A percentile compares a stretch with the other conserved stretches of the same genome.
Conservation (phyloP, 2,888 invertebrate genomes). For the Eupelmus urozonus region DNA sequence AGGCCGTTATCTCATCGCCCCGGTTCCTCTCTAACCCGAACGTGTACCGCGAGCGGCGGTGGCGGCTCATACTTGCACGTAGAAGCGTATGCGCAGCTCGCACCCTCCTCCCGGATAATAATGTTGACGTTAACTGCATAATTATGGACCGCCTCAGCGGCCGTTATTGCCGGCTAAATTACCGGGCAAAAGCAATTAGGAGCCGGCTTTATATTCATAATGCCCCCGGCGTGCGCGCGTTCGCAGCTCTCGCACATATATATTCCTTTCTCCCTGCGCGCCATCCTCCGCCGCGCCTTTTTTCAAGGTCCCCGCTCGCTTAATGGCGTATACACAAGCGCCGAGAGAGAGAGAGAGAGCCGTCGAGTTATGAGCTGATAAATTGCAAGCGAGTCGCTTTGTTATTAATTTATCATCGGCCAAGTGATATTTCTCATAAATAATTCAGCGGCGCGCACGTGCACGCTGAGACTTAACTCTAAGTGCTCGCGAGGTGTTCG, state of each 20-base stretch:
- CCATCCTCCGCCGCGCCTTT: slow-evolving; percentile 37
- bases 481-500: no score
- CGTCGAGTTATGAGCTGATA: slow-evolving; percentile 44
- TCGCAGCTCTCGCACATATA: not conserved
- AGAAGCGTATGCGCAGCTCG: slow-evolving; percentile 6
- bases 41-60: slow-evolving; percentile 5
- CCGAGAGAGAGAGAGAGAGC: slow-evolving; percentile 1
- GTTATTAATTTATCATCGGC: slow-evolving; percentile 49
- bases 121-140: slow-evolving; percentile 75
- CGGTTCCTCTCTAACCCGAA: not conserved
- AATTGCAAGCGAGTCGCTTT: slow-evolving; percentile 45
- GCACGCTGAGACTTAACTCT: no score
- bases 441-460: slow-evolving; percentile 26
- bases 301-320: slow-evolving; percentile 51
- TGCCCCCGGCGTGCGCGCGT: slow-evolving; percentile 59
- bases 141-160: slow-evolving; percentile 73
- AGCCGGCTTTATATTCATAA: slow-evolving; percentile 70
- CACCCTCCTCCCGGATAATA: slow-evolving; percentile 68
- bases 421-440: slow-evolving; percentile 48
- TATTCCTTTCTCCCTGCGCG: slow-evolving; percentile 16
- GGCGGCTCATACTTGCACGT: slow-evolving; percentile 6
- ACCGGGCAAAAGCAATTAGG: slow-evolving; percentile 72
- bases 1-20: slow-evolving; percentile 2
- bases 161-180: slow-evolving; percentile 72
- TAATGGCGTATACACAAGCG: not conserved